These are phyloP conservation scores for Dolichoris vasculosae DNA, from an alignment of 1,140 invertebrate species.

Conservation along the genomic window DNA sequence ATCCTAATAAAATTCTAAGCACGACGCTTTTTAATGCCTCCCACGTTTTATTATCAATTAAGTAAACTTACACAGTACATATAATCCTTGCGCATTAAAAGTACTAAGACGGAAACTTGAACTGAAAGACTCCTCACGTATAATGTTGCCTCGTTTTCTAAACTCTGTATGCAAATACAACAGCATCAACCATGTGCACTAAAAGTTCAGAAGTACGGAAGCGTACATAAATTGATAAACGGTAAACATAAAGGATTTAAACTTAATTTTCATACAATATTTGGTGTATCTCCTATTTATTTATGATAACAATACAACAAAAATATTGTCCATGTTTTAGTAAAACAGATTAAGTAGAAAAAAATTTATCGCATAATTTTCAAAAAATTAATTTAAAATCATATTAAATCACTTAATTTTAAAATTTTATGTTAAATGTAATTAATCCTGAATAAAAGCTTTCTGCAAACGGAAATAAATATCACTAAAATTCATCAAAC, in stretches of 20 bases:
- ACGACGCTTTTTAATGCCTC: slow-evolving; percentile 19
- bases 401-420: too few relatives aligned
- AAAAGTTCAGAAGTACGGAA: slow-evolving; percentile 7
- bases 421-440: too few relatives aligned
- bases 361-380: too few relatives aligned
- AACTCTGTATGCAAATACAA: slow-evolving; percentile 34
- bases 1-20: slow-evolving; percentile 40
- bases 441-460: too few relatives aligned
- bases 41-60: slow-evolving; percentile 47
- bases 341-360: neutral
- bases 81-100: neutral
- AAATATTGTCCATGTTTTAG: too few relatives aligned
- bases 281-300: too few relatives aligned
- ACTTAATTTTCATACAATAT: too few relatives aligned
- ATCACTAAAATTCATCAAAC: too few relatives aligned
- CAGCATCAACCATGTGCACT: neutral
- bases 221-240: slow-evolving; percentile 14
- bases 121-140: neutral
- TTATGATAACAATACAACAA: too few relatives aligned
- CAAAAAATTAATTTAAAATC: too few relatives aligned
- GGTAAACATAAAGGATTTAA: neutral
- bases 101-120: neutral
- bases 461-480: too few relatives aligned
- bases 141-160: slow-evolving; percentile 17
- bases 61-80: neutral